Evolutionary conservation across 1,140 invertebrate genomes (phyloP).

Genomic region (Brachionus manjavacas): DNA sequence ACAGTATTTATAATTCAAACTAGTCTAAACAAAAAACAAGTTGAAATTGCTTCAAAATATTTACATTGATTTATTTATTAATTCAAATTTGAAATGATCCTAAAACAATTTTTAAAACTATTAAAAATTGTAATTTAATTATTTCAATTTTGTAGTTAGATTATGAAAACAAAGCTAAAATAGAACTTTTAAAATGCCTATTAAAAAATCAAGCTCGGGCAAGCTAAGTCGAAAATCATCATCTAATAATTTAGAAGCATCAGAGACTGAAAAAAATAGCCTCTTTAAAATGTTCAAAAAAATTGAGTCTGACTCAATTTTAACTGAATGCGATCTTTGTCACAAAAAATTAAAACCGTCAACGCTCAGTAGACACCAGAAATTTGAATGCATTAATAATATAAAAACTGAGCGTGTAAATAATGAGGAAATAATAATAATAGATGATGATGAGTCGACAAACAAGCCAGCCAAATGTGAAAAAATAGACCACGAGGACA

Average conservation of each 20-base stretch:
- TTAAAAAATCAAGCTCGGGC: neutral
- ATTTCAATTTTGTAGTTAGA: neutral
- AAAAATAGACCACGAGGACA: neutral
- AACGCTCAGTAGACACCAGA: neutral
- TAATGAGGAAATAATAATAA: neutral
- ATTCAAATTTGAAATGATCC: too few species aligned
- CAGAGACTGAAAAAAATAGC: neutral
- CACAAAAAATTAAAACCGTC: neutral
- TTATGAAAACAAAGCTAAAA: neutral
- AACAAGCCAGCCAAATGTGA: neutral
- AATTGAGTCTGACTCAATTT: neutral
- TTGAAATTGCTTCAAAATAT: too few species aligned
- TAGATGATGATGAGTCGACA: neutral
- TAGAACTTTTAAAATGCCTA: neutral
- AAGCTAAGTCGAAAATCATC: constrained; percentile 4
- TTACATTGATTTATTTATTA: too few species aligned
- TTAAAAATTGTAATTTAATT: too few species aligned
- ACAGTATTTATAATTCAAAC: too few species aligned
- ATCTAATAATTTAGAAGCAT: neutral
- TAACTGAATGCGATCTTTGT: neutral
- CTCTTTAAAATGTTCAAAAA: neutral
- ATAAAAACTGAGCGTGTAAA: neutral
- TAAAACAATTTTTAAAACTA: too few species aligned
- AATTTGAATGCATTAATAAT: neutral
- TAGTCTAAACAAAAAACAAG: too few species aligned